These are phyloP conservation scores for Capitulum mitella DNA, from an alignment of 2,888 invertebrate species.

Conservation along the genomic window DNA sequence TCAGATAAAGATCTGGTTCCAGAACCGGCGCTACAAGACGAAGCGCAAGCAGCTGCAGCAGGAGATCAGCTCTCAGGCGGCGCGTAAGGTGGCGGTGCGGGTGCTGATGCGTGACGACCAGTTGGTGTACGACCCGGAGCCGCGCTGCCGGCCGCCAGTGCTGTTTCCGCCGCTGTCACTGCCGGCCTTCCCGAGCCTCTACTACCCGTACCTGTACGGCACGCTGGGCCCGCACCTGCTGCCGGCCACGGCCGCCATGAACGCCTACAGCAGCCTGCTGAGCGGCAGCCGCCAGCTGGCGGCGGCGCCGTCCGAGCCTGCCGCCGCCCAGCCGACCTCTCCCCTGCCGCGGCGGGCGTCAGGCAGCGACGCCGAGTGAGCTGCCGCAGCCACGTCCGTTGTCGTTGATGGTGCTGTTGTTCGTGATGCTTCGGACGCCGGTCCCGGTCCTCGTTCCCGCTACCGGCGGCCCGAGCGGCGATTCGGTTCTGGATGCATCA, in stretches of 20 bases:
- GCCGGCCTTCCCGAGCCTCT: not conserved
- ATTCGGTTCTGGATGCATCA: too few species aligned
- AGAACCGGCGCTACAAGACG: constrained; percentile 83
- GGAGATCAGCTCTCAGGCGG: constrained; percentile 51
- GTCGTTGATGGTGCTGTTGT: too few species aligned
- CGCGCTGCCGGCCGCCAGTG: constrained; percentile 10
- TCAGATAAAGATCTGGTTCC: constrained; percentile 68
- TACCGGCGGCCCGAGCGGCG: too few species aligned
- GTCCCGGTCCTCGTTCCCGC: too few species aligned
- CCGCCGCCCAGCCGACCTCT: too few species aligned
- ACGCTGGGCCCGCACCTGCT: constrained; percentile 16
- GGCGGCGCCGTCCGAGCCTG: not conserved
- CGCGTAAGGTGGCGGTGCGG: constrained; percentile 83
- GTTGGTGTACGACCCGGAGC: constrained; percentile 14
- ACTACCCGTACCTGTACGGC: constrained; percentile 21
- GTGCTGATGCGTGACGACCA: constrained; percentile 79
- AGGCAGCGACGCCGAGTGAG: constrained; percentile 8
- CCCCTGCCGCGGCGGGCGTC: too few species aligned
- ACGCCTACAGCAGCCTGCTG: constrained; percentile 3
- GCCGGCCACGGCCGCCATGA: constrained; percentile 15
- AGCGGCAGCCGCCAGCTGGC: not conserved
- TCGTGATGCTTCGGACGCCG: too few species aligned
- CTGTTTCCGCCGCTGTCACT: constrained; percentile 12
- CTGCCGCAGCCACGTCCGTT: too few species aligned
- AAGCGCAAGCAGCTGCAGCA: constrained; percentile 74